Base-by-base conservation (phyloP, 2,797 vertebrate species). In the Scleropages formosus region DNA sequence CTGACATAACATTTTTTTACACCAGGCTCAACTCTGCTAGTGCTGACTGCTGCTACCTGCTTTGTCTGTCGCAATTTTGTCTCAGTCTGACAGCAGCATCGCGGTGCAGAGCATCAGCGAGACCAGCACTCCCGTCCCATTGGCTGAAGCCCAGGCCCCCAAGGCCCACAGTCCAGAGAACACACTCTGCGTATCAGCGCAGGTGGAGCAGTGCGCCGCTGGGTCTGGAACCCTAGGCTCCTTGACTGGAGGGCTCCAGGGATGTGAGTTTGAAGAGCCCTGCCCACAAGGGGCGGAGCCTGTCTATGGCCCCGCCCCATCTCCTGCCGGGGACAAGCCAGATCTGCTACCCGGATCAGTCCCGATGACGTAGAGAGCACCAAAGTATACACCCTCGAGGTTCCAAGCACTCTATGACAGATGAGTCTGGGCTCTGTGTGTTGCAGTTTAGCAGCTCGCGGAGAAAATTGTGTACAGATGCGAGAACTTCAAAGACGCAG, bases 51-150 rank as follows among this genome's bases (percentile, higher is more conserved):
- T 31, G 39, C 31, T 2, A 39, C 31, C 2, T 31, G 49, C 18
- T 58, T 24, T 53, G 18, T 58, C 12, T 7, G 18, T 11, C 58
- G 4, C n/a, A 3, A 13, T n/a, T 12, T 13, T 53, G 58, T 49
- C 31, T 12, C 56, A 72, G 71, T 72, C 71, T 6, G 15, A 49
- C 8, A 13, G 10, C 4, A 88, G 86, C 0, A 78, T 82, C 60
- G 80, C 87, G 0, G 77, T 78, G 51, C 87, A 87, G 82, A 89
- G 84, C 18, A 24, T 70, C n/a, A 73, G 84, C n/a, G 84, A 90
- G 75, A 73, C 82, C 76, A 76, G 82, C 69, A 85, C 84, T 13
- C 85, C 85, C 0, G 20, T 76, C 26, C 78, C 89, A 47, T 70
- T 80, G 27, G 60, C 20, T 20, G 82, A 80, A 44, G 73, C 76